Percentiles rank a stretch among this genome's conserved stretches.
Conservation (phyloP, 92 coral and sea anemone genomes). For the Actinostola sp. region DNA sequence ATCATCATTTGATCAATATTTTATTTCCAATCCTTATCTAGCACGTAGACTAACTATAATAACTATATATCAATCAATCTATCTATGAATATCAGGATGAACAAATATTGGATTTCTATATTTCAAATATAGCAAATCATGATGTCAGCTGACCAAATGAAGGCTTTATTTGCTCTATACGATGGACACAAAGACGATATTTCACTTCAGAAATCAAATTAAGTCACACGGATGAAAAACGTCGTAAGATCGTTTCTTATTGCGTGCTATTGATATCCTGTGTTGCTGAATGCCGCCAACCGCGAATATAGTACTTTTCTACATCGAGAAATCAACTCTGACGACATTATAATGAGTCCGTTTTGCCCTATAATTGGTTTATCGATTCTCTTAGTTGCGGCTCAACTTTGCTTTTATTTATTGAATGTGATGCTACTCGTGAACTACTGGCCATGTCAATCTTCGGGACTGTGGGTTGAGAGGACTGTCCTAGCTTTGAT, state of each 20-base stretch:
- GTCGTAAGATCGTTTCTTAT: background rate
- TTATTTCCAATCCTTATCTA: background rate
- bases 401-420: slow-evolving; percentile 2
- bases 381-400: background rate
- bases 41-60: background rate
- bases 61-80: slow-evolving; percentile 3
- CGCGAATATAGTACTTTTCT: background rate
- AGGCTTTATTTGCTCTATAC: background rate
- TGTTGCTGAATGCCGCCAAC: slow-evolving; percentile 25
- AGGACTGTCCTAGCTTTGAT: background rate
- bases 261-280: slow-evolving; percentile 1
- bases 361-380: slow-evolving; percentile 9
- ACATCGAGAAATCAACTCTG: background rate
- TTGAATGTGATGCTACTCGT: background rate
- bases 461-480: background rate
- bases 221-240: background rate
- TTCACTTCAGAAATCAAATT: slow-evolving; percentile 8
- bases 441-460: slow-evolving; percentile 1
- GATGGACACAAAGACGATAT: background rate
- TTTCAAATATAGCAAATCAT: too few species aligned
- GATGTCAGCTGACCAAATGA: background rate
- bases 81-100: background rate
- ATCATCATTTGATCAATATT: background rate
- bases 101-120: background rate
- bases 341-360: slow-evolving; percentile 21